These are phyloP conservation scores for Phaethornis superciliosus DNA, from an alignment of 2,113 vertebrate species.

Conservation along the genomic window DNA sequence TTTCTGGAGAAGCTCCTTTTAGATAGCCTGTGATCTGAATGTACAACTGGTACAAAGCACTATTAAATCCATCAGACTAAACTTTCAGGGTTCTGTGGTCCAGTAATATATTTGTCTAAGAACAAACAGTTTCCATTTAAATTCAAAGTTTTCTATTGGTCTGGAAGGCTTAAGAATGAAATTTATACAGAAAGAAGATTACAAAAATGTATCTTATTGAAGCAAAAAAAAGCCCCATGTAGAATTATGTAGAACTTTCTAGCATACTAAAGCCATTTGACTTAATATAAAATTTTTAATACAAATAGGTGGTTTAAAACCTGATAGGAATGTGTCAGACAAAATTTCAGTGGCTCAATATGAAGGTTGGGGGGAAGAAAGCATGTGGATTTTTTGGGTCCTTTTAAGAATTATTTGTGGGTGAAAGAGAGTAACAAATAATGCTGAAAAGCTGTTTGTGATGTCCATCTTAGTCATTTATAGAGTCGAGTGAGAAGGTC, in stretches of 20 bases:
- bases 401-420: background rate
- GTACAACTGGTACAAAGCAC: background rate
- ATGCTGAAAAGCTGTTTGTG: background rate
- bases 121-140: background rate
- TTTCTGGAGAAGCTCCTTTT: background rate
- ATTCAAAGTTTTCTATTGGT: background rate
- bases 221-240: background rate
- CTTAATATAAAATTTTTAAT: background rate
- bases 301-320: background rate
- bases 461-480: slow-evolving; percentile 76
- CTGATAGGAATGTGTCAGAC: background rate
- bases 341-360: accelerated
- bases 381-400: accelerated
- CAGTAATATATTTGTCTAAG: background rate
- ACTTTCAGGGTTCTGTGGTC: background rate
- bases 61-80: background rate
- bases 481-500: slow-evolving; percentile 79
- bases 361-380: background rate
- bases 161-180: background rate
- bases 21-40: background rate
- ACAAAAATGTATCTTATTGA: background rate
- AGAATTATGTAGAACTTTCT: background rate
- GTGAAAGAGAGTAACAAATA: background rate
- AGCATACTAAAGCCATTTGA: background rate
- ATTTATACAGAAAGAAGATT: background rate